Evolutionary conservation across 1,140 invertebrate species (phyloP), one percentile per base, ranked within the genome.

Genomic region (Bacillus rossius): DNA sequence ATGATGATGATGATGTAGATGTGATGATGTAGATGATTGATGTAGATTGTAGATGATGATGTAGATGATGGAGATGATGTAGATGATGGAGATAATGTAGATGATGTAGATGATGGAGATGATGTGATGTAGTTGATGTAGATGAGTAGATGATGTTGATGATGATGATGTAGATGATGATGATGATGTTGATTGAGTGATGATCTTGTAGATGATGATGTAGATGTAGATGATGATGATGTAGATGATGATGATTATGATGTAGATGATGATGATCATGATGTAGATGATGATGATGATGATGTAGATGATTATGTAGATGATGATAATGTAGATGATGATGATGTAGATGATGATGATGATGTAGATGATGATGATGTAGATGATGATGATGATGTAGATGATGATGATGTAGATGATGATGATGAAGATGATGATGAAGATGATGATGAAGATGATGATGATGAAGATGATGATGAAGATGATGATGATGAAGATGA

Each of bases 391-490:
- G 23, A 23, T 16, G 13, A 41, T 19, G 8, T 13, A 42, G 29
- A 23, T 16, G 29, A 23, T 53, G 51, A 38, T 38, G n/a, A 20
- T 17, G 51, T 42, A 10, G 51, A 38, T 37, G 16, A 38, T 23
- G 51, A 38, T 25, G 48, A 16, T 51, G 48, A 51, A 7, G 48
- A 25, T 51, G 22, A 51, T 25, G 48, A 16, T 51, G 48, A 51
- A 8, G 16, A 51, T 20, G 16, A 51, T 25, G 48, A 25, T 5
- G 48, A 51, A 8, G 16, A 51, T 25, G 48, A 51, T n/a, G 48
- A 51, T 51, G 48, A 51, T 23, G 48, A 51, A 7, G 48, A 51
- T 29, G 4, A 51, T 20, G 48, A 51, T 25, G 5, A 25, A 7
- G 48, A 51, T 29, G 16, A 51, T 25, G 22, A 16, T n/a, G 48